Percentiles rank a stretch among this genome's conserved stretches.
These are phyloP conservation scores for Osmerus mordax DNA, from an alignment of 2,113 vertebrate genomes.

Conservation along the genomic window DNA sequence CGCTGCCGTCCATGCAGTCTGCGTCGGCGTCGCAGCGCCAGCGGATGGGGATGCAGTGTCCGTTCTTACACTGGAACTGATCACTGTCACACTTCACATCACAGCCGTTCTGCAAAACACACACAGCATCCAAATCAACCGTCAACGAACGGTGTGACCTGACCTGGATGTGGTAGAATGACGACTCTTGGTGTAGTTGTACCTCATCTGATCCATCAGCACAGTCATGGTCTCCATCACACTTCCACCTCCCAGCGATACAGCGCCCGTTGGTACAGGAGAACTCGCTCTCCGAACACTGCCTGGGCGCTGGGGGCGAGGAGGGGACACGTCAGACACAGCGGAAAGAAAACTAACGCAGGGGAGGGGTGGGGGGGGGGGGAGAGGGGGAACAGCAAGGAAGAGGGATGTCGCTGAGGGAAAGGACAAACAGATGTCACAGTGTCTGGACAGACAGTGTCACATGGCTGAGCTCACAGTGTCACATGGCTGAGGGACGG, in stretches of 20 bases:
- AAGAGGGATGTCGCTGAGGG: constrained; percentile 20
- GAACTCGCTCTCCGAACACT: constrained; percentile 96
- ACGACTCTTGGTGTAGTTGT: background rate
- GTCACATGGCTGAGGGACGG: background rate
- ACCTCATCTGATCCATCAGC: constrained; percentile 94
- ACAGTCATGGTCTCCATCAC: constrained; percentile 94
- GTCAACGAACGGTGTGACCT: background rate
- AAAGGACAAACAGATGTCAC: background rate
- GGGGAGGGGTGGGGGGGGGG: constrained; percentile 13
- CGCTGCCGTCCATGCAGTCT: constrained; percentile 93
- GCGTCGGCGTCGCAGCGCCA: constrained; percentile 91
- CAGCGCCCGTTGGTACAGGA: constrained; percentile 93
- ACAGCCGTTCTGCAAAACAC: constrained; percentile 82
- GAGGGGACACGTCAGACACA: background rate
- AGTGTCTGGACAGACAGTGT: background rate
- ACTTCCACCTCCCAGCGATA: constrained; percentile 96
- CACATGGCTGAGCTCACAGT: background rate
- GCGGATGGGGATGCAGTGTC: constrained; percentile 92
- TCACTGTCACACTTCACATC: constrained; percentile 89
- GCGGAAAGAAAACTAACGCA: background rate
- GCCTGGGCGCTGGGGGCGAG: constrained; percentile 77
- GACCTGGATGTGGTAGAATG: background rate
- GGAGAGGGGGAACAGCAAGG: constrained; percentile 25
- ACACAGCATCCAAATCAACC: background rate
- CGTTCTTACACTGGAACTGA: constrained; percentile 94